Evolutionary conservation across 2,888 invertebrate species (phyloP).

Genomic region (Chloroclysta siterata): DNA sequence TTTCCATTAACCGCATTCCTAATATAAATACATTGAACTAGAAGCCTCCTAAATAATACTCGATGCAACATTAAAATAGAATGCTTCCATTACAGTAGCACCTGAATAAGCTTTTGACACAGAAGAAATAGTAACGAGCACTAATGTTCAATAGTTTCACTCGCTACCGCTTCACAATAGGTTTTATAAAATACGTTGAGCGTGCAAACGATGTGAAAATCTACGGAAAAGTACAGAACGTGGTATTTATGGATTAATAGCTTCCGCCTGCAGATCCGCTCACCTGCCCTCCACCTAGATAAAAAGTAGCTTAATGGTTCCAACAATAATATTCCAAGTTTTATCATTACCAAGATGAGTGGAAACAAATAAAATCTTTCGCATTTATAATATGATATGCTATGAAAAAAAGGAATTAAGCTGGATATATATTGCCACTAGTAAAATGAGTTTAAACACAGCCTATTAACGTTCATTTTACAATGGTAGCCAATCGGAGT

Average conservation of each 20-base stretch:
- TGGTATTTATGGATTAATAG: too few species aligned
- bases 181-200: not conserved
- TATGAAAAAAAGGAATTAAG: too few species aligned
- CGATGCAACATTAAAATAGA: conserved; percentile 11
- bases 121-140: not conserved
- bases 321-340: too few species aligned
- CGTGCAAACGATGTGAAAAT: not conserved
- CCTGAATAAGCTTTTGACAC: conserved; percentile 19
- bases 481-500: conserved; percentile 20
- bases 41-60: not conserved
- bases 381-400: too few species aligned
- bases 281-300: too few species aligned
- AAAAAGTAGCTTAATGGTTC: too few species aligned
- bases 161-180: not conserved
- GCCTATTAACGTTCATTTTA: conserved; percentile 20
- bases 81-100: conserved; percentile 9
- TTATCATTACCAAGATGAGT: too few species aligned
- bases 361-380: too few species aligned
- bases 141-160: not conserved
- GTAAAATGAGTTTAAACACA: not conserved
- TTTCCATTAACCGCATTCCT: conserved; percentile 8
- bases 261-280: too few species aligned
- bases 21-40: conserved; percentile 2
- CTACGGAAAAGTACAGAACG: not conserved
- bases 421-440: not conserved